A percentile compares a stretch with the other conserved stretches of the same genome.
Evolutionary conservation across 2,113 vertebrate species (phyloP).

Genomic region (Onychorhynchus coronatus): DNA sequence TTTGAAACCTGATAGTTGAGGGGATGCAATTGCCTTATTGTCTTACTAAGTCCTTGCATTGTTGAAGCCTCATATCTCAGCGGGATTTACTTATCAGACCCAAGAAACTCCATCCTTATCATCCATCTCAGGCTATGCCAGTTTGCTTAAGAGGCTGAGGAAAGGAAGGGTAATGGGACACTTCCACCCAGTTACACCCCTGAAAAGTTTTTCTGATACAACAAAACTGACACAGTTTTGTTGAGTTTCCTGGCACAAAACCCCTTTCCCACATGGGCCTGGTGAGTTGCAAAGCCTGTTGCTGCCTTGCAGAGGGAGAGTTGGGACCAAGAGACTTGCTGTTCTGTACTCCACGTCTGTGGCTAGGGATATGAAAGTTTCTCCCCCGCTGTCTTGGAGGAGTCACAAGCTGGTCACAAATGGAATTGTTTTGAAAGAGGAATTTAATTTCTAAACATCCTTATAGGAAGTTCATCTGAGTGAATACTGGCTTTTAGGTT

Average conservation of each 20-base stretch:
- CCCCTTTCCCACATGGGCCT: not conserved
- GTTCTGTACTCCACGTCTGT: not conserved
- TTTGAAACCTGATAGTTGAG: not conserved
- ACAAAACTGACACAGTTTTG: not conserved
- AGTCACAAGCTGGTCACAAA: not conserved
- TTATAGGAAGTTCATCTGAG: not conserved
- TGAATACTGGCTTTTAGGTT: not conserved
- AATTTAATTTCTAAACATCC: accelerated
- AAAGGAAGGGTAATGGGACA: not conserved
- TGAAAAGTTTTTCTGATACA: not conserved
- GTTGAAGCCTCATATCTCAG: not conserved
- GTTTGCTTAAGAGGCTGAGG: not conserved
- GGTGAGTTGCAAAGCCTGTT: not conserved
- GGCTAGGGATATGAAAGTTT: not conserved
- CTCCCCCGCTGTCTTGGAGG: not conserved
- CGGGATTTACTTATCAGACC: not conserved
- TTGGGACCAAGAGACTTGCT: not conserved
- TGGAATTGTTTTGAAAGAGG: not conserved
- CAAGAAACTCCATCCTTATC: not conserved
- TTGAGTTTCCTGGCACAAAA: not conserved
- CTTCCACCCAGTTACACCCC: too few relatives aligned
- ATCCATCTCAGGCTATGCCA: not conserved
- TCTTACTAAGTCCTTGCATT: not conserved
- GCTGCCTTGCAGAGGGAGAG: not conserved
- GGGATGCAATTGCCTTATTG: not conserved